Evolutionary conservation across 1,140 invertebrate genomes (phyloP).

Genomic region (Mycetomoellerius zeteki): DNA sequence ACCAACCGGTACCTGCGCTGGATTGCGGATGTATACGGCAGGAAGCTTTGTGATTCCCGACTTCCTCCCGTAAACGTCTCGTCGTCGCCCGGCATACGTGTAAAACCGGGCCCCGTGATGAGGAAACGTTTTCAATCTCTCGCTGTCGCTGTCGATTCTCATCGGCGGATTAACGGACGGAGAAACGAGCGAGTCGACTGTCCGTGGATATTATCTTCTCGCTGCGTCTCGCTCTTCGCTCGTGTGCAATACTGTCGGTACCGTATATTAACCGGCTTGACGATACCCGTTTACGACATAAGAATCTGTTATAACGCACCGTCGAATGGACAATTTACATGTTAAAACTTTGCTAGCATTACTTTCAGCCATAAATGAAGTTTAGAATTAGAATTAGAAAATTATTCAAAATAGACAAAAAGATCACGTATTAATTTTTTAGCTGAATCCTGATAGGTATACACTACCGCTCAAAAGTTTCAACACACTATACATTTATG

Average conservation of each 20-base stretch:
- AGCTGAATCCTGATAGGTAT: neutral
- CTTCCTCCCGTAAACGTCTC: constrained; percentile 52
- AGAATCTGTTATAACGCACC: neutral
- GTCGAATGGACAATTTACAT: neutral
- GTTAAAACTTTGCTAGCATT: neutral
- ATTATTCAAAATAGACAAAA: neutral
- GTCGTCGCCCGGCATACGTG: constrained; percentile 28
- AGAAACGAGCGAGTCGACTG: constrained; percentile 18
- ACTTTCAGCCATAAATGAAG: neutral
- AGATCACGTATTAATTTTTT: neutral
- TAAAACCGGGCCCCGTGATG: constrained; percentile 28
- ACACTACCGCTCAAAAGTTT: neutral
- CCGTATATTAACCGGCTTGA: constrained; percentile 8
- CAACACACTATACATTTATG: too few relatives aligned
- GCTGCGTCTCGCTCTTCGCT: neutral
- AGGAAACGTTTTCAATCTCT: constrained; percentile 58
- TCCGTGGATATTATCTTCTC: constrained; percentile 22
- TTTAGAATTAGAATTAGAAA: neutral
- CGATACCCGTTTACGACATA: neutral
- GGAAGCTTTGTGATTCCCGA: constrained; percentile 41
- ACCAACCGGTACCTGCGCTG: constrained; percentile 36
- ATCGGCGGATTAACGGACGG: constrained; percentile 41
- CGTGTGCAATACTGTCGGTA: constrained; percentile 31
- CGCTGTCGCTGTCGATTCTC: constrained; percentile 51
- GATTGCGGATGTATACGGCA: constrained; percentile 43